Evolutionary conservation across 2,888 invertebrate genomes (phyloP).

Genomic region (Sycophila texana): DNA sequence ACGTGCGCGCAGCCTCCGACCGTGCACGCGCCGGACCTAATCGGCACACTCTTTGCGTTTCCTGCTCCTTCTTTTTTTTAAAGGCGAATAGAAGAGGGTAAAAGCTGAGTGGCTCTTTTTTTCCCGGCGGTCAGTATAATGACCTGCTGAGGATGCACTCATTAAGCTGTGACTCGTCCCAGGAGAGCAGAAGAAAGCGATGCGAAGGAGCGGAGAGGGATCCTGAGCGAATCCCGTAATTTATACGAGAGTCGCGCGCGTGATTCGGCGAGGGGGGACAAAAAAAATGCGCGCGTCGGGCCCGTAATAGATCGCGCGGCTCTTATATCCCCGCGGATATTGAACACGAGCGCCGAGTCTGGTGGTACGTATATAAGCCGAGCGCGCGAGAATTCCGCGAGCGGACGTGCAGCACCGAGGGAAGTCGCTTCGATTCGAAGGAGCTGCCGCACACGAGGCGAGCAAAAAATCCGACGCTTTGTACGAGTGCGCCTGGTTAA

Average conservation of each 20-base stretch:
- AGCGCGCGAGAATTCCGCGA: constrained; percentile 23
- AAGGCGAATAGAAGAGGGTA: too few species aligned
- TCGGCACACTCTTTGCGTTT: too few species aligned
- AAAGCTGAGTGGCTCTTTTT: too few species aligned
- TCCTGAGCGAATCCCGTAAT: background rate
- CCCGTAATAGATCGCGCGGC: constrained; percentile 46
- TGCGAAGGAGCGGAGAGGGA: background rate
- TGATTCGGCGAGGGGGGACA: constrained; percentile 12
- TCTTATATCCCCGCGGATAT: constrained; percentile 40
- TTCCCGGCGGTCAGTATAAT: too few species aligned
- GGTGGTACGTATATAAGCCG: constrained; percentile 7
- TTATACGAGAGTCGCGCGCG: constrained; percentile 29
- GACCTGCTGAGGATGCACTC: too few species aligned
- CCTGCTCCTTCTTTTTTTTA: too few species aligned
- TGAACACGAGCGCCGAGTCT: background rate
- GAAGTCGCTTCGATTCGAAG: background rate
- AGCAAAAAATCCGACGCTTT: constrained; percentile 25
- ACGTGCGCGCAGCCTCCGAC: background rate
- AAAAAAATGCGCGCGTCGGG: constrained; percentile 1
- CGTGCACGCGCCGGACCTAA: too few species aligned
- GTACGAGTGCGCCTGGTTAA: constrained; percentile 38
- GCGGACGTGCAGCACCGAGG: background rate
- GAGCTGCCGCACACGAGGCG: background rate
- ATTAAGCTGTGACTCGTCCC: too few species aligned
- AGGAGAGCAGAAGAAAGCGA: too few species aligned